Base-by-base conservation (phyloP, 2,797 vertebrate genomes). In the Dallia pectoralis region DNA sequence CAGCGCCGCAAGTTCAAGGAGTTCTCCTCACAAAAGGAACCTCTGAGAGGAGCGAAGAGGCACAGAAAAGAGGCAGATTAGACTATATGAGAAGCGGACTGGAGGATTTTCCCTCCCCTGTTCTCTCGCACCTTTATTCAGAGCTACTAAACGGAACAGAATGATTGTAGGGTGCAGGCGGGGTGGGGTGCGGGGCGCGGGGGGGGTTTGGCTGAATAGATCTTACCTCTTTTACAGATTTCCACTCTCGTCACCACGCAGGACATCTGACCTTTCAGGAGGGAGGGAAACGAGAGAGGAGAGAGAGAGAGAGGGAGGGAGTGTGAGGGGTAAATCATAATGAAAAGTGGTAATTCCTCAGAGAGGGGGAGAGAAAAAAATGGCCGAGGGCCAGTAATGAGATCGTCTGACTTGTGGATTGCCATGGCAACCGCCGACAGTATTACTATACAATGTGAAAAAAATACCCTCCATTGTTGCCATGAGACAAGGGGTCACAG, bases 321-420 rank as follows among this genome's bases (percentile, higher is more conserved):
- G 49, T 18, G 9, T 4, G 30, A 27, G 72, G 70, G 85, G 79
- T 81, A 85, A 87, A 89, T 91, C 87, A 89, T 89, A 90, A 91
- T 90, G 89, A 91, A 91, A 91, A 90, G 86, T 89, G 89, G 89
- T 90, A 90, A 91, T 89, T 90, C 89, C 89, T 91, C 82, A 84
- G 89, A 94, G 94, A 94, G 94, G 91, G 91, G 93, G 92, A 91
- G 95, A 95, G 94, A 93, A 95, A 95, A 96, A 95, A 94, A 96
- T 96, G 94, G 96, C 95, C 93, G 87, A 93, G 94, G 94, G 94
- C 94, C 93, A 90, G 95, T 97, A 97, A 98, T 97, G 95, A 98
- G 96, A 98, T 96, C 94, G 93, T 95, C 94, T 95, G 95, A 95
- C 94, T 95, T 88, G 93, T 88, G 87, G 91, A 96, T 97, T 95